Evolutionary conservation across 2,888 invertebrate genomes (phyloP), one percentile per base, ranked within the genome.

Genomic region (Plebejus melissa): DNA sequence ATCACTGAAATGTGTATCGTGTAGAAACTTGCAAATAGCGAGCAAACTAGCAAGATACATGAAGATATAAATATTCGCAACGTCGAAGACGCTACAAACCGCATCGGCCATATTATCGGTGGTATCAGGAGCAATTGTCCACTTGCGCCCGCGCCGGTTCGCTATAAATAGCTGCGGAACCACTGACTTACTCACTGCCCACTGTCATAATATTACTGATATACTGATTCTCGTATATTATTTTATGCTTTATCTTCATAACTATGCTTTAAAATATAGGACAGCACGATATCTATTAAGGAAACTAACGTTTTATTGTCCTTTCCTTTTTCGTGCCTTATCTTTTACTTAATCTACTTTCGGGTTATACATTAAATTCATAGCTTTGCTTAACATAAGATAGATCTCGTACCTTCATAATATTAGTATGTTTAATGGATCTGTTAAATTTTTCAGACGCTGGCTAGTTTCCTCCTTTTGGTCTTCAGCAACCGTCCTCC

Each of bases 391-490:
- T 22, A 22, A 22, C 22, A 22, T 22, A 22, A 22, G 22, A 22
- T 22, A 22, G 22, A 22, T 22, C 22, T 22, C 22, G 22, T 22
- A 22, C 22, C 22, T 22, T 22, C 22, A 22, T 22, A 22, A 22
- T 22, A 22, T 22, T 22, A 22, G 22, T 22, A 22, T 22, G 22
- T 22, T 36, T 36, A 3, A 36, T 36, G 4, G 4, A 57, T 46
- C 5, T 16, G 4, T 22, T 60, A 7, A 65, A 38, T 79, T 74
- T 81, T 82, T 0, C 87, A 93, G 93, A 1, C 87, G 91, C 0
- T 93, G 93, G 93, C 91, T 91, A 76, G 84, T 91, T 6, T 91
- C 92, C 0, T 89, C 89, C 0, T 76, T 92, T 1, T 92, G 93
- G 93, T 87, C 88, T 6, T 85, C 90, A 0, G 91, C 89, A 0